phyloP scores from a whole-genome alignment of 2,797 vertebrate species.

The Paguma larvata region DNA sequence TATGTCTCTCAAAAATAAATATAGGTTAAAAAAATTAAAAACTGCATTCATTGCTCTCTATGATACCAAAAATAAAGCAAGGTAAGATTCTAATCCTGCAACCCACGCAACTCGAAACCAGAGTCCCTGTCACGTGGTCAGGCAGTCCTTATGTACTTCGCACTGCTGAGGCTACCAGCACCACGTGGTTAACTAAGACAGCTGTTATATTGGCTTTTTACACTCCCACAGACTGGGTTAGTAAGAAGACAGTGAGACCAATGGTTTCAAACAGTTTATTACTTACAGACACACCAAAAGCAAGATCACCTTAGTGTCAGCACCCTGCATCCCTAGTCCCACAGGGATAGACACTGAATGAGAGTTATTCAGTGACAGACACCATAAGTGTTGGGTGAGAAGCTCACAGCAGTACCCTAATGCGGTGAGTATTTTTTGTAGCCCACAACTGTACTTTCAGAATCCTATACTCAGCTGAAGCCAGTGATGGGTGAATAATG shows the following conservation, averaged over 20 bases:
- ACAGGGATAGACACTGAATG: not conserved
- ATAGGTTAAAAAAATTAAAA: too few species aligned
- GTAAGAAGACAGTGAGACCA: not conserved
- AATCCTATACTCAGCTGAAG: not conserved
- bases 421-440: not conserved
- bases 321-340: not conserved
- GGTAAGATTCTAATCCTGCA: not conserved
- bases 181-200: not conserved
- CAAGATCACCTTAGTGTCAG: not conserved
- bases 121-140: not conserved
- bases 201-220: not conserved
- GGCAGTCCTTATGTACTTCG: too few species aligned
- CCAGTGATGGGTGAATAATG: not conserved
- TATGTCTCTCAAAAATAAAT: too few species aligned
- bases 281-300: not conserved
- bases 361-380: not conserved
- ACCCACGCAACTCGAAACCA: not conserved
- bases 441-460: not conserved
- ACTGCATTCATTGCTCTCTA: not conserved
- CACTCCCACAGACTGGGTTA: not conserved
- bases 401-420: not conserved
- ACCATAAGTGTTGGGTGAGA: not conserved
- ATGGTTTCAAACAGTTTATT: not conserved
- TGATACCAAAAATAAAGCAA: not conserved
- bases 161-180: not conserved